Percentiles rank a stretch among this genome's conserved stretches.
phyloP scores from a whole-genome alignment of 2,888 invertebrate species.

The Dusona sp. region DNA sequence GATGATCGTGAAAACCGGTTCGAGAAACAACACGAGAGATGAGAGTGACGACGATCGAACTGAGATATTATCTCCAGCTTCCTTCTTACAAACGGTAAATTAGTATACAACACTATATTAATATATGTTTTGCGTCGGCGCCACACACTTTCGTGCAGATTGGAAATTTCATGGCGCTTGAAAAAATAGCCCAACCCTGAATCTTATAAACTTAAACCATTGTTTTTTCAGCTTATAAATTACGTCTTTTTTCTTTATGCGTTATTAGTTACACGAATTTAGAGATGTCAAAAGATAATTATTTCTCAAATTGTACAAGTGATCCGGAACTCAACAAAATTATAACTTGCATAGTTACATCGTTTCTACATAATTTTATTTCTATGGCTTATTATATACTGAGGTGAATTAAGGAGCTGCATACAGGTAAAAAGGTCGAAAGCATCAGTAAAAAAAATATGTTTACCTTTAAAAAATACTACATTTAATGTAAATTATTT shows the following conservation, averaged over 20 bases:
- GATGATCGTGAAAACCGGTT: conserved; percentile 66
- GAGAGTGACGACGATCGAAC: conserved; percentile 68
- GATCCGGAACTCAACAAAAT: too few relatives aligned
- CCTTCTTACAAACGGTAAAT: conserved; percentile 54
- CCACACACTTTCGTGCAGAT: conserved; percentile 8
- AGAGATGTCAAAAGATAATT: neutral
- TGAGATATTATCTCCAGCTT: conserved; percentile 67
- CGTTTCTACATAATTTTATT: too few relatives aligned
- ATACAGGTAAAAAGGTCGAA: too few relatives aligned
- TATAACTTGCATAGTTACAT: too few relatives aligned
- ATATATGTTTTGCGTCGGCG: conserved; percentile 36
- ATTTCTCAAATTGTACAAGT: too few relatives aligned
- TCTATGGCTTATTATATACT: too few relatives aligned
- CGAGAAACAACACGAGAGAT: conserved; percentile 67
- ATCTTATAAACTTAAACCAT: neutral
- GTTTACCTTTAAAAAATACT: too few relatives aligned
- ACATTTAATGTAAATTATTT: too few relatives aligned
- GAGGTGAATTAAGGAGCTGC: too few relatives aligned
- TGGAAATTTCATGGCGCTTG: neutral
- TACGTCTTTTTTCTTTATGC: neutral
- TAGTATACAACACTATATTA: conserved; percentile 38
- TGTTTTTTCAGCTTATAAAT: neutral
- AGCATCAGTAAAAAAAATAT: too few relatives aligned
- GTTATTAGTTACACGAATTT: neutral
- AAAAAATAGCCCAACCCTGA: neutral